These are phyloP conservation scores for Moxostoma hubbsi DNA, from an alignment of 2,797 vertebrate species.

Conservation along the genomic window DNA sequence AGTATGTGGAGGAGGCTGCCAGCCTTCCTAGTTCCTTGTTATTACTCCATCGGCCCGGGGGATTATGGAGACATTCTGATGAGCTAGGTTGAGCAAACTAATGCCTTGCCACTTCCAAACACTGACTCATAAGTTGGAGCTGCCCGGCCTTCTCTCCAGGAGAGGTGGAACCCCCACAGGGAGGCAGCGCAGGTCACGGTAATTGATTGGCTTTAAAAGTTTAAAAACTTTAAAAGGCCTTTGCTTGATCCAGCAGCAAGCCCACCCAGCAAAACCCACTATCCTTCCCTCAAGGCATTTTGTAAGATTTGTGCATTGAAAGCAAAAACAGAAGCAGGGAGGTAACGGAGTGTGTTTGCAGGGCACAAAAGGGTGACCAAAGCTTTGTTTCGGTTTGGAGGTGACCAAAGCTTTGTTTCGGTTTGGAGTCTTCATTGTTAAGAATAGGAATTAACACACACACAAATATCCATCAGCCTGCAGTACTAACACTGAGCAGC, in stretches of 20 bases:
- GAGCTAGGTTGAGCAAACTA: constrained; percentile 39
- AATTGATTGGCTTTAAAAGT: constrained; percentile 43
- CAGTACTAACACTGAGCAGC: neutral
- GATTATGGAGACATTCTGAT: constrained; percentile 16
- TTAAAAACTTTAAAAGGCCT: constrained; percentile 3
- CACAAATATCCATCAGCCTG: constrained; percentile 8
- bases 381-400: too few species aligned
- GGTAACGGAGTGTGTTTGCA: neutral
- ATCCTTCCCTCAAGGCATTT: constrained; percentile 8
- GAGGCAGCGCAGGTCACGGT: constrained; percentile 35
- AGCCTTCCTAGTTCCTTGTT: constrained; percentile 15
- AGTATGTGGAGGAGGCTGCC: constrained; percentile 9
- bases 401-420: too few species aligned
- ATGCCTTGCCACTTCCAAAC: constrained; percentile 38
- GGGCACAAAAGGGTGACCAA: too few species aligned
- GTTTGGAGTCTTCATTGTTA: too few species aligned
- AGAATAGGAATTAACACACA: neutral
- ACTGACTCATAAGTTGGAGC: constrained; percentile 38
- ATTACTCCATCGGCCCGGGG: constrained; percentile 24
- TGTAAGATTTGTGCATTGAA: neutral
- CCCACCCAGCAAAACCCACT: constrained; percentile 7
- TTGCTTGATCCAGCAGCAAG: constrained; percentile 40
- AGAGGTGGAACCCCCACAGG: constrained; percentile 19
- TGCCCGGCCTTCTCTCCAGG: neutral
- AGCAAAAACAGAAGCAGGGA: neutral